phyloP scores from a whole-genome alignment of 2,797 vertebrate species.

The Antrozous pallidus region DNA sequence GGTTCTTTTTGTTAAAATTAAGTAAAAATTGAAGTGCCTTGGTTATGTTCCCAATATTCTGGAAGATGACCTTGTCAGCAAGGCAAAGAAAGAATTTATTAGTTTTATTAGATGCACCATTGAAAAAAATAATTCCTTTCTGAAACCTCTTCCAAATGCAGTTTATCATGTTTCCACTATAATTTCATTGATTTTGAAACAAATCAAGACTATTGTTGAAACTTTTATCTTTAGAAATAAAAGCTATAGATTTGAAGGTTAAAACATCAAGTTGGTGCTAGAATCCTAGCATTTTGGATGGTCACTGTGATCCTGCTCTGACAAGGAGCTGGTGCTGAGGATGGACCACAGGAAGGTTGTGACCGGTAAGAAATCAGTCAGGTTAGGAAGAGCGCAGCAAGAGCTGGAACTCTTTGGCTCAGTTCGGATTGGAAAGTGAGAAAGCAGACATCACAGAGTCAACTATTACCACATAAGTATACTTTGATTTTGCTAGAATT shows the following conservation, averaged over 20 bases:
- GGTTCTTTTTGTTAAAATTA: slow-evolving; percentile 1
- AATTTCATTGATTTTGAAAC: slow-evolving; percentile 43
- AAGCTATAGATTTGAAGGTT: neutral
- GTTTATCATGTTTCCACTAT: neutral
- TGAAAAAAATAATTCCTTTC: slow-evolving; percentile 43
- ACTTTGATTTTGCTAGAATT: neutral
- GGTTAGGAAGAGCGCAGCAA: neutral
- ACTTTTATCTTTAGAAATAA: slow-evolving; percentile 41
- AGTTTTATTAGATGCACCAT: neutral
- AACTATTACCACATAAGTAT: neutral
- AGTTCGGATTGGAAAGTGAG: neutral
- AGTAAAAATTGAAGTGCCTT: slow-evolving; percentile 34
- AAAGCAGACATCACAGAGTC: neutral
- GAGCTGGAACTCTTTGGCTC: neutral
- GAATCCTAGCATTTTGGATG: neutral
- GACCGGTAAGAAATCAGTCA: neutral
- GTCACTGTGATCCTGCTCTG: neutral
- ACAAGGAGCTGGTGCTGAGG: neutral
- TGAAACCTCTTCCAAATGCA: neutral
- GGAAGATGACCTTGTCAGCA: neutral
- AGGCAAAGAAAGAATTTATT: slow-evolving; percentile 12
- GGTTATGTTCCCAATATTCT: neutral
- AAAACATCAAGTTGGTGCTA: neutral
- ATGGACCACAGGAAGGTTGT: neutral
- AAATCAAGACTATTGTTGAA: slow-evolving; percentile 22